Base-by-base conservation (phyloP, 2,113 vertebrate species). In the Poeciliopsis occidentalis region DNA sequence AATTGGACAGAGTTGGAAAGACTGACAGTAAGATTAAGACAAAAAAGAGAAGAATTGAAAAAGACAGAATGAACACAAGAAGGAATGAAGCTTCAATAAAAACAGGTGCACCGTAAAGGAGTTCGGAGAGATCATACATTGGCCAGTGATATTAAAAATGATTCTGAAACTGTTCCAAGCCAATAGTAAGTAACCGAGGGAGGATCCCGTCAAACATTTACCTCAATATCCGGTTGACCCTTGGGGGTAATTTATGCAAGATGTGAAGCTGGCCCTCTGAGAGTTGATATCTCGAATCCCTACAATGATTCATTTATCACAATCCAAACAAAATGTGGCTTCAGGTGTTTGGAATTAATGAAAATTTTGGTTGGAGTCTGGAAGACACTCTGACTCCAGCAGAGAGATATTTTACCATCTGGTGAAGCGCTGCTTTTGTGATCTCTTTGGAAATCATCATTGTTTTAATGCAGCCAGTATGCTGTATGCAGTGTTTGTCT, bases 241-340 rank as follows among this genome's bases (percentile, higher is more conserved):
- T 73, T 63, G 39, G 72, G 87, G 87, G 77, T 88, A 86, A 90
- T 87, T 87, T 78, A 91, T 89, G 88, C 88, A 84, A 84, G 73
- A 87, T 80, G 69, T 84, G 75, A 73, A 78, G 79, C 76, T 75
- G 79, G 65, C 62, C 41, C 69, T 75, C 82, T 66, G 60, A 66
- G 78, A 88, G 81, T 72, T 82, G 87, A 91, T 91, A 90, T 88
- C 87, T 85, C 83, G 76, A 83, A 86, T 89, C 91, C 86, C 79
- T 84, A 84, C 81, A 87, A 78, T 79, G 80, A 85, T 85, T 91
- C 72, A 87, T 92, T 90, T 76, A 91, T 90, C 88, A 88, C 84
- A 79, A 73, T 84, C 85, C 82, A 71, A 79, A 74, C 85, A 79
- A 62, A 78, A 82, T 72, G 87, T 90, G 81, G 83, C 89, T 89